Conservation (phyloP, 2,113 vertebrate species). For the Entomyzon cyanotis region DNA sequence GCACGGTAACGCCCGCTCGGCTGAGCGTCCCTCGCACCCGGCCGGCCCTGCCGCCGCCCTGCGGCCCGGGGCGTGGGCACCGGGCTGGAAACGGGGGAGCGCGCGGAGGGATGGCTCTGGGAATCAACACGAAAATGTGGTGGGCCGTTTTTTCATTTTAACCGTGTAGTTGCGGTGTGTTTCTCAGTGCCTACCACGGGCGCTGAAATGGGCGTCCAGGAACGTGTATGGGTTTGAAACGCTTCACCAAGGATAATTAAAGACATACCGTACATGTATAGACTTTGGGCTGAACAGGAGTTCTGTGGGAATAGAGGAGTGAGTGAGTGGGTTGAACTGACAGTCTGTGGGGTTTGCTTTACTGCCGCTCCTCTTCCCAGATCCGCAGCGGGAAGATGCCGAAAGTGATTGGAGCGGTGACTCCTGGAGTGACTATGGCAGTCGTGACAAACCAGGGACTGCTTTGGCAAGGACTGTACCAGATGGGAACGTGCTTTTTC, state of each 20-base stretch:
- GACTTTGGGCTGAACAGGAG: neutral
- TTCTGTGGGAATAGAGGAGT: neutral
- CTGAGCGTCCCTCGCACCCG: too few relatives aligned
- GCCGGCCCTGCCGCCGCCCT: neutral
- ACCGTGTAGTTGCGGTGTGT: fast-evolving
- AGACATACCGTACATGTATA: too few relatives aligned
- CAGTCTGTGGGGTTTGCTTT: neutral
- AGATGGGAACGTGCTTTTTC: slow-evolving; percentile 71
- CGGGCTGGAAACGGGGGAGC: fast-evolving
- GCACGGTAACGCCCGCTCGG: neutral
- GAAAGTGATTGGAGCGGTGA: slow-evolving; percentile 4
- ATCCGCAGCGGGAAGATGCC: slow-evolving; percentile 60
- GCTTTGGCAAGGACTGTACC: slow-evolving; percentile 72
- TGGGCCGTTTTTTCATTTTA: fast-evolving
- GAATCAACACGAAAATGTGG: too few relatives aligned
- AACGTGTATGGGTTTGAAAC: fast-evolving
- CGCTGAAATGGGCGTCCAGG: fast-evolving
- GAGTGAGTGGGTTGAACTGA: neutral
- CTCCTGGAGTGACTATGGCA: slow-evolving; percentile 76
- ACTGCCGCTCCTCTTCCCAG: slow-evolving; percentile 43
- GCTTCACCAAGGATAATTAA: neutral
- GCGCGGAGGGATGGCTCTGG: neutral
- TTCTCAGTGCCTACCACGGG: fast-evolving
- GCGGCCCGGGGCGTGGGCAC: neutral
- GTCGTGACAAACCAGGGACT: slow-evolving; percentile 60